Base-by-base conservation (phyloP, 1,140 invertebrate species). In the Idris sp. region DNA sequence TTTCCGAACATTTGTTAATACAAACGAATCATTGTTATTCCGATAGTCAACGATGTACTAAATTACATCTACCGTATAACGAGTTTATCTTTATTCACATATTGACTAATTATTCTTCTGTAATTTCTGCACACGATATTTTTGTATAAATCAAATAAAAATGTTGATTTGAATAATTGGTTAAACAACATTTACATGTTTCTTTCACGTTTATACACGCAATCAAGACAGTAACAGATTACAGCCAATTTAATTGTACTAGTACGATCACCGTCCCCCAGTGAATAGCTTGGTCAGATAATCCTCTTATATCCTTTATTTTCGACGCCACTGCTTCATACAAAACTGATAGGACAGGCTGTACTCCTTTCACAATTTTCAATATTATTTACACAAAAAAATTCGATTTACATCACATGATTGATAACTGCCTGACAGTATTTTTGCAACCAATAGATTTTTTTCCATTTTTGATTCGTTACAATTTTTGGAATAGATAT, bases 291-390 rank as follows among this genome's bases (percentile, higher is more conserved):
- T 44, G 59, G 59, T 51, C 16, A 35, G 11, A 36, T 64, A 64
- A 64, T 64, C 59, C 59, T 51, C 59, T 64, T 64, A 51, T 51
- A 64, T 49, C 44, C 25, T 36, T 10, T 44, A 62, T 49, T 62
- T 59, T 62, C 44, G 36, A 62, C 44, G 44, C 43, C 19, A 30
- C 30, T 36, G 30, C 35, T 49, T 15, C 15, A 44, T 9, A 19
- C 38, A 59, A 41, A 22, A 30, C 53, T 14, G 13, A n/a, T 0
- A 28, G 22, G 44, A 8, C 22, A 61, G 44, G 19, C 26, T 25
- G 33, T 48, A 48, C 26, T 8, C 16, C 40, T 35, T 58, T 35
- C 28, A 28, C 40, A 35, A n/a, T 58, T 58, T 46, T 38, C 41
- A 49, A 19, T 25, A 35, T 44, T 46, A 58, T 3, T 58, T 35